Evolutionary conservation across 2,888 invertebrate genomes (phyloP).

Genomic region (Encarsia formosa): DNA sequence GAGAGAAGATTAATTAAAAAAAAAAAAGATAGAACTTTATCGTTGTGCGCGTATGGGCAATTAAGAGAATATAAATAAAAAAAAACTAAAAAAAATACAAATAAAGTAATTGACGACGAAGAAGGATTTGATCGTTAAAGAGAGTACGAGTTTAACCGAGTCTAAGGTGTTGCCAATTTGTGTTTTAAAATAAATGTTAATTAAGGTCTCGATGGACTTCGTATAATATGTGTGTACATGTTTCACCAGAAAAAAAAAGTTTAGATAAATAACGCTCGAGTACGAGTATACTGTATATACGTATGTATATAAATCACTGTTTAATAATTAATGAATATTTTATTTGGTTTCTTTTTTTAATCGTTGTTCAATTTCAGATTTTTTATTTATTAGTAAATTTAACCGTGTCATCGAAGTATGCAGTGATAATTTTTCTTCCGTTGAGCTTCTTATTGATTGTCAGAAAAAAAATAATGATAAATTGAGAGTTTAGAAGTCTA

Average conservation of each 20-base stretch:
- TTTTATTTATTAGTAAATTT: constrained; percentile 1
- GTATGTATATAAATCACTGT: constrained; percentile 21
- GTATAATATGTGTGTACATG: constrained; percentile 27
- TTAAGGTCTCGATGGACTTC: constrained; percentile 23
- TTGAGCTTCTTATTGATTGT: too few relatives aligned
- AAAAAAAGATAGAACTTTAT: constrained; percentile 19
- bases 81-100: neutral
- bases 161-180: constrained; percentile 22
- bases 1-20: constrained; percentile 6
- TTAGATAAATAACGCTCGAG: constrained; percentile 20
- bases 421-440: too few relatives aligned
- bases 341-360: too few relatives aligned
- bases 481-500: constrained; percentile 5
- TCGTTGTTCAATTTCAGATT: constrained; percentile 8
- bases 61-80: constrained; percentile 13
- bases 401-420: too few relatives aligned
- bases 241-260: constrained; percentile 23
- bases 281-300: constrained; percentile 22
- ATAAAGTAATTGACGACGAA: neutral
- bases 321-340: constrained; percentile 10
- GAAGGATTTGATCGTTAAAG: constrained; percentile 3
- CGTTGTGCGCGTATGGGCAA: constrained; percentile 16
- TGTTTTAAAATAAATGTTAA: constrained; percentile 28
- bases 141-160: constrained; percentile 14
- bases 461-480: neutral